Base-by-base conservation (phyloP, 2,888 invertebrate genomes). In the Theretra japonica region DNA sequence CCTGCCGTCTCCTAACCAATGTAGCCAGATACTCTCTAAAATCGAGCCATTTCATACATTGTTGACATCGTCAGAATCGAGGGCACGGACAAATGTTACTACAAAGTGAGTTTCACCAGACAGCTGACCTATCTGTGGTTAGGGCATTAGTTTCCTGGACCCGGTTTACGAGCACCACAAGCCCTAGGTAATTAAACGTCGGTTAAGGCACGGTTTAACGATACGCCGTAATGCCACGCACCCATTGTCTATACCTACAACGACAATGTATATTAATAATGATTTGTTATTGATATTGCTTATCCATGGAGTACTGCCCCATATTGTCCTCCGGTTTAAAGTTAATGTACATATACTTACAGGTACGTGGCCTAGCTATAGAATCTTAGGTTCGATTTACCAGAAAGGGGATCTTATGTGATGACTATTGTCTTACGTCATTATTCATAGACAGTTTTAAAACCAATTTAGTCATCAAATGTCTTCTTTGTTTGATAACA, bases 111-210 rank as follows among this genome's bases (percentile, higher is more conserved):
- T 78, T 79, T 80, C 82, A 78, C 74, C 77, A 78, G 81, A 77
- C 78, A 80, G 78, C 76, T 90, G 89, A 90, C 90, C 90, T 83
- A 89, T 82, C 90, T 93, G 93, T 84, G 93, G 93, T 94, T 88
- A 82, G 77, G 82, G 83, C 87, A 88, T 91, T 88, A 93, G 92
- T 92, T 90, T 90, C 92, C 90, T 90, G 87, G 82, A 85, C 84
- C 80, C 73, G 71, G 83, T 87, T 88, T 87, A 86, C 84, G 86
- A 85, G 74, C 82, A 75, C 84, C 84, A 75, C 90, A 89, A 86
- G 80, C 83, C 86, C 83, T 81, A 78, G 89, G 88, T 88, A 92
- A 92, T 92, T 92, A 92, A 92, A 89, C 86, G 82, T 88, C 76
- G 90, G 90, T 91, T 88, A 83, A 81, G 82, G 84, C 83, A 81